phyloP scores from a whole-genome alignment of 2,797 vertebrate species.

The Gorsachius magnificus region DNA sequence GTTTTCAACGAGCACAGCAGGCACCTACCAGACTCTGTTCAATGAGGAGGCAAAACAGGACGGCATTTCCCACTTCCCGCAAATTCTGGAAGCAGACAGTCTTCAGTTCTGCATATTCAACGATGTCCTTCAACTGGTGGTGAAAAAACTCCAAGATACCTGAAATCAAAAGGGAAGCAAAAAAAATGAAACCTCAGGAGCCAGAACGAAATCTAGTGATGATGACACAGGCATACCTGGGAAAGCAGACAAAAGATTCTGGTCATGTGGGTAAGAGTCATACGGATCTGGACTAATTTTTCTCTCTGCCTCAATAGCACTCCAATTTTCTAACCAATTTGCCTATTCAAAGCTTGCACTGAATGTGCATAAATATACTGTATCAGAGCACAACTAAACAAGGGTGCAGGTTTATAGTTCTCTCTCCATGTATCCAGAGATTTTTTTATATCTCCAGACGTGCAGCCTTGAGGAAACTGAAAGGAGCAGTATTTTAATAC shows the following conservation, averaged over 20 bases:
- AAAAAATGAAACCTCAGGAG: not conserved
- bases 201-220: not conserved
- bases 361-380: not conserved
- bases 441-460: not conserved
- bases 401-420: not conserved
- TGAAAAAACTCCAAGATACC: slow-evolving; percentile 99
- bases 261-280: not conserved
- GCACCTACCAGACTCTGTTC: slow-evolving; percentile 94
- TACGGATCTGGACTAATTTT: not conserved
- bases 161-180: slow-evolving; percentile 32
- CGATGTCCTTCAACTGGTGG: slow-evolving; percentile 98
- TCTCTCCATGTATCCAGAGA: not conserved
- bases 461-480: not conserved
- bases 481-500: not conserved
- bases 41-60: slow-evolving; percentile 97
- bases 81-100: slow-evolving; percentile 98
- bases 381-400: not conserved
- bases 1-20: slow-evolving; percentile 24
- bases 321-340: not conserved
- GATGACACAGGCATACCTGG: not conserved
- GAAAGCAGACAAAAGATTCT: not conserved
- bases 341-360: not conserved
- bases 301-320: not conserved
- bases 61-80: slow-evolving; percentile 94
- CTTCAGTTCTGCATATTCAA: slow-evolving; percentile 97